Conservation (phyloP, 2,113 vertebrate species). For the Anolis carolinensis region DNA sequence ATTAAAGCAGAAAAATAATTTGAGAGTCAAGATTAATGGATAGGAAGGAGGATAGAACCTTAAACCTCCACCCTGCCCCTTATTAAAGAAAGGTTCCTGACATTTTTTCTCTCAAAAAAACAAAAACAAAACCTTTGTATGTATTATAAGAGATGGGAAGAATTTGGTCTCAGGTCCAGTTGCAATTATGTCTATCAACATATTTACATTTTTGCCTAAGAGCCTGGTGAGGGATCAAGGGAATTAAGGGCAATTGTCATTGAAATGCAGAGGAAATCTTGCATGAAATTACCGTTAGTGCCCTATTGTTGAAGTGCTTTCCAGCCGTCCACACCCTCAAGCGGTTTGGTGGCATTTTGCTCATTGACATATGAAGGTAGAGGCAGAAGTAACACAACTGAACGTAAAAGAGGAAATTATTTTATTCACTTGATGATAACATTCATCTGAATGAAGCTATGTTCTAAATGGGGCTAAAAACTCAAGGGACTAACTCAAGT, state of each 20-base stretch:
- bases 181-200: constrained; percentile 60
- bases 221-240: constrained; percentile 58
- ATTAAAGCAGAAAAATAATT: constrained; percentile 65
- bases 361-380: constrained; percentile 51
- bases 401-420: constrained; percentile 26
- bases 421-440: neutral
- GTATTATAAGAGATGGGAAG: constrained; percentile 27
- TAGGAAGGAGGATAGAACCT: neutral
- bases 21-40: constrained; percentile 48
- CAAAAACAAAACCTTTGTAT: constrained; percentile 14
- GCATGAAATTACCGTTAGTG: constrained; percentile 78
- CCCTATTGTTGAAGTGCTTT: constrained; percentile 63
- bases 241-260: constrained; percentile 71
- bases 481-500: neutral
- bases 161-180: constrained; percentile 51
- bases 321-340: constrained; percentile 32
- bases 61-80: neutral
- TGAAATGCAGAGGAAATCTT: constrained; percentile 71
- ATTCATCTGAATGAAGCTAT: neutral
- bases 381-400: neutral
- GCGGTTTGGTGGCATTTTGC: constrained; percentile 46
- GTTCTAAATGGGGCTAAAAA: constrained; percentile 6
- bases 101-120: neutral
- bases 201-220: constrained; percentile 73
- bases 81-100: neutral